phyloP scores from a whole-genome alignment of 2,113 vertebrate species.

The Nanorana parkeri region DNA sequence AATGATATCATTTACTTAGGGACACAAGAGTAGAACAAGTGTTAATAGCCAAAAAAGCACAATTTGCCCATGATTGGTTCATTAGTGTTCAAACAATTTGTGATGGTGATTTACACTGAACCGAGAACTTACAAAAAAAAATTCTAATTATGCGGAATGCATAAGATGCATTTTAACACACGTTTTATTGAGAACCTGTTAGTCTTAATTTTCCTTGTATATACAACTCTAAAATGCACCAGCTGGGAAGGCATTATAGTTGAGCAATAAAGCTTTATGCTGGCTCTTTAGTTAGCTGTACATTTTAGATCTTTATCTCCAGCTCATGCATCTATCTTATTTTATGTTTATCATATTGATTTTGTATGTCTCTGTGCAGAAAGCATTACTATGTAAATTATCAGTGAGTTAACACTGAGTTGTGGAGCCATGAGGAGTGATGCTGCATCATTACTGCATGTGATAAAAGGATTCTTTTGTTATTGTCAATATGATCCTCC shows the following conservation, averaged over 20 bases:
- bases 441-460: no score
- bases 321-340: slow-evolving; percentile 31
- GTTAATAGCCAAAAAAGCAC: slow-evolving; percentile 41
- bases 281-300: slow-evolving; percentile 41
- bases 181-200: slow-evolving; percentile 55
- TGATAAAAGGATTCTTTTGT: background rate
- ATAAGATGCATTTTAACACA: slow-evolving; percentile 41
- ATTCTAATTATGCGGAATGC: slow-evolving; percentile 43
- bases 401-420: slow-evolving; percentile 40
- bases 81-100: slow-evolving; percentile 43
- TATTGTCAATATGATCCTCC: background rate
- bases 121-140: slow-evolving; percentile 28
- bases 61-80: slow-evolving; percentile 49
- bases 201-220: slow-evolving; percentile 42
- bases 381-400: slow-evolving; percentile 50
- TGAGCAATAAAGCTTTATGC: slow-evolving; percentile 48
- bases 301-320: slow-evolving; percentile 51
- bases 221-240: slow-evolving; percentile 46
- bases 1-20: slow-evolving; percentile 19
- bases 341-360: slow-evolving; percentile 56
- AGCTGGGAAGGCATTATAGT: slow-evolving; percentile 53
- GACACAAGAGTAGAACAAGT: slow-evolving; percentile 25
- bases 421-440: background rate
- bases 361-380: slow-evolving; percentile 32
- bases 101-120: slow-evolving; percentile 47